Evolutionary conservation across 2,888 invertebrate species (phyloP), one percentile per base, ranked within the genome.

Genomic region (Prosopocoilus inquinatus): DNA sequence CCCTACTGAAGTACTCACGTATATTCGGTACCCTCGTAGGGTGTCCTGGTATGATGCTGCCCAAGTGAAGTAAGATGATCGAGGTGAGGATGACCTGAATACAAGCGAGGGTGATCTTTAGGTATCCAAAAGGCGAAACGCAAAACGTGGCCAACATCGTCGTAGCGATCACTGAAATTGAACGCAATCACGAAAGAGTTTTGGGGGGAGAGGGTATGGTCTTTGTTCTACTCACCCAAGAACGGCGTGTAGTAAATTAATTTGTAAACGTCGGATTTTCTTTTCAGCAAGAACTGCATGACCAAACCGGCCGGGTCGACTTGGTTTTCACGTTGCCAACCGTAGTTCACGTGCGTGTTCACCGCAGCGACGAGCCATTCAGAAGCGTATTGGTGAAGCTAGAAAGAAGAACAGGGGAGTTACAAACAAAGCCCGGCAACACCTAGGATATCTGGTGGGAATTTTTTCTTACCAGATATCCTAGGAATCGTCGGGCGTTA

Each of bases 101-200:
- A 60, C 74, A 72, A 33, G 62, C 65, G 38, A 76, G 53, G 5
- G 70, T 64, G 12, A 76, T 68, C 63, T 75, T 76, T 15, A 68
- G 56, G 35, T 64, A 61, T n/a, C 71, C 71, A 48, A 72, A 68
- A 2, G 75, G 73, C 32, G 73, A 71, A 15, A 71, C 60, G 70
- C 75, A 77, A 63, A 76, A 77, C 11, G 70, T 67, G n/a, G 65
- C 53, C n/a, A 77, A 58, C 45, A 73, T 57, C 7, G 67, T 67
- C 53, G 67, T 51, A 13, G 69, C 60, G 47, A 73, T 65, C 50
- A 74, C 76, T 77, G 58, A 60, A 74, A 70, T 28, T 28, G 20
- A 28, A 28, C 1, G 20, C 1, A 28, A 28, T 28, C 20, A 7
- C 20, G 45, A 28, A 28, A 28, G 20, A 5, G 20, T 28, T 28